These are phyloP conservation scores for Ruditapes philippinarum DNA, from an alignment of 1,140 invertebrate genomes.

Conservation along the genomic window DNA sequence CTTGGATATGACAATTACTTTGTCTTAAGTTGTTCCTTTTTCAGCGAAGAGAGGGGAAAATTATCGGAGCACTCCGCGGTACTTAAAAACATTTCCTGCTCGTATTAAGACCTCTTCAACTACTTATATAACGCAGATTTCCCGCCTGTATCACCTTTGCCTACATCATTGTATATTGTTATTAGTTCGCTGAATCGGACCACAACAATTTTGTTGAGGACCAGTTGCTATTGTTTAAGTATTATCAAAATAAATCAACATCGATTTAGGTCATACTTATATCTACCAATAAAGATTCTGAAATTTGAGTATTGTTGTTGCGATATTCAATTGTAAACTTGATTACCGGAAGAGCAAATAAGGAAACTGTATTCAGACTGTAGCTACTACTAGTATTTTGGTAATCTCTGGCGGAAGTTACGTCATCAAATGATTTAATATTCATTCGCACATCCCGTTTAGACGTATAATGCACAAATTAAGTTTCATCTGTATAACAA, in stretches of 20 bases:
- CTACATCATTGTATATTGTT: background rate
- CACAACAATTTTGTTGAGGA: background rate
- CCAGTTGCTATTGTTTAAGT: background rate
- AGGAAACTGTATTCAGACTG: too few species aligned
- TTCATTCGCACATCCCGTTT: too few species aligned
- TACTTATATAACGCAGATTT: background rate
- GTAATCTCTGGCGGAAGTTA: too few species aligned
- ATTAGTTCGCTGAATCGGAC: background rate
- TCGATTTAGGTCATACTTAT: too few species aligned
- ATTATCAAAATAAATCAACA: background rate
- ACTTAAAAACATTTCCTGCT: background rate
- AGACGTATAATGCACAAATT: too few species aligned
- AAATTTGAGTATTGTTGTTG: background rate
- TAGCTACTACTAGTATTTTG: too few species aligned
- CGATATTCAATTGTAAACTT: too few species aligned
- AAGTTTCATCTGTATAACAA: too few species aligned
- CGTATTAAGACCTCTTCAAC: background rate
- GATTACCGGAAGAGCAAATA: too few species aligned
- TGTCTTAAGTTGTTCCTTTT: background rate
- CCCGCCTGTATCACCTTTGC: too few species aligned
- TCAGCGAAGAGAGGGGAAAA: background rate
- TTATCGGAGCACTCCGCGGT: background rate
- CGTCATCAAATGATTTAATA: too few species aligned
- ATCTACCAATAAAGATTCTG: background rate
- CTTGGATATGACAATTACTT: background rate